Base-by-base conservation (phyloP, 2,888 invertebrate species). In the Callosobruchus maculatus region DNA sequence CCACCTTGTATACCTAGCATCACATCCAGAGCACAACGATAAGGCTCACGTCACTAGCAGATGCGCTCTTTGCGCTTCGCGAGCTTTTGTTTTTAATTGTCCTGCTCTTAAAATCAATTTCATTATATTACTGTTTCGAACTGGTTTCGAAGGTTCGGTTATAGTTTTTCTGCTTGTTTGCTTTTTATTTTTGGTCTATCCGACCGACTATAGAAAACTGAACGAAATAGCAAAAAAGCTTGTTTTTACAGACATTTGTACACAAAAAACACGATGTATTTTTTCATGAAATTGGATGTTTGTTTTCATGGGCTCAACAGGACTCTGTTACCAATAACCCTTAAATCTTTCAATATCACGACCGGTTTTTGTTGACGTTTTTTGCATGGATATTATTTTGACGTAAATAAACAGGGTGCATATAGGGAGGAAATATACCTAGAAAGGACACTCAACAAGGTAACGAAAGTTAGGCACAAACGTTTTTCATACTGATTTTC, bases 1-100 rank as follows among this genome's bases (percentile, higher is more conserved):
- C 13, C 49, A 49, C 49, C 49, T 49, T 49, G 49, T 49, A 49
- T 18, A 49, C 49, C 72, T 70, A 72, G 73, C 75, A 76, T 78
- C 74, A 76, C 77, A 75, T 78, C 77, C 78, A 77, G 73, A 77
- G 78, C 77, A 79, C 76, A 78, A 78, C 77, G 74, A 73, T 75
- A 74, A 74, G 72, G 72, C 71, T 67, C 73, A 74, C 76, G 77
- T 73, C 76, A 77, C 75, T 73, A 74, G 74, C 76, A 75, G 73
- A 74, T 73, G 73, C 31, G 71, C 71, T 21, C 71, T 75, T 74
- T 70, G 70, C 69, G 71, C 70, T 67, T 74, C 68, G 22, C 73
- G n/a, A 69, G 73, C 31, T 68, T 71, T 73, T 71, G 71, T 73
- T 71, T 73, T 68, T 67, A 49, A n/a, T 49, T 71, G 22, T 66